Evolutionary conservation across 2,797 vertebrate species (phyloP).

Genomic region (Schizopygopsis pylzovi): DNA sequence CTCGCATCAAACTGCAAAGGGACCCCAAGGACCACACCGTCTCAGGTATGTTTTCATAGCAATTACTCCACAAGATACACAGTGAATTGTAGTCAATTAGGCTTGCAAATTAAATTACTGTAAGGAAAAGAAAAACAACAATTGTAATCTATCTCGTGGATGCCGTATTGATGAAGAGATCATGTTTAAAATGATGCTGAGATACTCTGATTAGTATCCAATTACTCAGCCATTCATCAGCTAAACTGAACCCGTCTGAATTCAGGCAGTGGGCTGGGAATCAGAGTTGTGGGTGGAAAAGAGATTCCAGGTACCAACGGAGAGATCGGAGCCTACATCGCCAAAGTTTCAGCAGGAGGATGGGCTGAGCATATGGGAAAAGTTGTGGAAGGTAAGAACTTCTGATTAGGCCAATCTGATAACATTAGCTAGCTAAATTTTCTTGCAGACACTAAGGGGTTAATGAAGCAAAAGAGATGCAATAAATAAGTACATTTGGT

Average conservation of each 20-base stretch:
- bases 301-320: conserved; percentile 91
- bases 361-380: conserved; percentile 91
- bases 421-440: neutral
- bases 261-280: conserved; percentile 85
- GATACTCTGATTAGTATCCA: conserved; percentile 14
- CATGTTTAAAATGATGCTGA: conserved; percentile 9
- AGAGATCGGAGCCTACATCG: conserved; percentile 96
- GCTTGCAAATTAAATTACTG: conserved; percentile 22
- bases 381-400: conserved; percentile 89
- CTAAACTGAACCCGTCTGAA: conserved; percentile 29
- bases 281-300: conserved; percentile 95
- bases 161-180: conserved; percentile 12
- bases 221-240: conserved; percentile 16
- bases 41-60: conserved; percentile 85
- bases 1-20: conserved; percentile 88
- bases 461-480: neutral
- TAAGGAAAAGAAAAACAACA: conserved; percentile 20
- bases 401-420: neutral
- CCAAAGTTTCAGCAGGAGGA: conserved; percentile 91
- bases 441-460: neutral
- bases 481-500: neutral
- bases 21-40: conserved; percentile 94
- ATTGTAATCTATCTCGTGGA: neutral
- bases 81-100: conserved; percentile 22
- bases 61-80: conserved; percentile 18